Percentiles rank a stretch among this genome's conserved stretches.
These are phyloP conservation scores for Onychomys leucogaster DNA, from an alignment of 2,797 vertebrate genomes.

Conservation along the genomic window DNA sequence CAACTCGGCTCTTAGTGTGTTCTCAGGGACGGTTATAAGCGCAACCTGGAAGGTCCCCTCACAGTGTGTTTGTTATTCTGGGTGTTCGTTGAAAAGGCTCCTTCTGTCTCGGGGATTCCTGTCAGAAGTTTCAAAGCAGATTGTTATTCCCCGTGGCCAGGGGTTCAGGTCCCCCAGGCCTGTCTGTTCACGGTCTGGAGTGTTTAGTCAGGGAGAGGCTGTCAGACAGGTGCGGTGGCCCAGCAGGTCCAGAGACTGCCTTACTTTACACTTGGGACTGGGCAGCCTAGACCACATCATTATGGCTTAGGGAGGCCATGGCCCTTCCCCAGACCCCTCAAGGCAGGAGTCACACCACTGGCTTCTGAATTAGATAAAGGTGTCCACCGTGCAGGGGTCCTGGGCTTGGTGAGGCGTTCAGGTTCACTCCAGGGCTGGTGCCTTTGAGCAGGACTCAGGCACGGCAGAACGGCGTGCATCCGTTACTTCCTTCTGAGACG, in stretches of 20 bases:
- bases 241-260: not conserved
- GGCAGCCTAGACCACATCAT: not conserved
- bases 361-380: not conserved
- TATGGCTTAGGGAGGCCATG: not conserved
- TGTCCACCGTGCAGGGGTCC: not conserved
- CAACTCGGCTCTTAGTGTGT: slow-evolving; percentile 35
- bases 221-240: not conserved
- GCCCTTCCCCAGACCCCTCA: not conserved
- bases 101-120: not conserved
- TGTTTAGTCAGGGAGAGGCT: not conserved
- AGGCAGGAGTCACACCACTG: not conserved
- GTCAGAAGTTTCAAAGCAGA: slow-evolving; percentile 20
- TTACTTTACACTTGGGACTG: not conserved
- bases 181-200: not conserved
- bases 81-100: not conserved
- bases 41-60: slow-evolving; percentile 9
- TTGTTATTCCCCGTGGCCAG: slow-evolving; percentile 19
- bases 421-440: not conserved
- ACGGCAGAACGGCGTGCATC: not conserved
- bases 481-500: not conserved
- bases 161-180: not conserved
- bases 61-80: not conserved
- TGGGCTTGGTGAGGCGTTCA: not conserved
- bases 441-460: not conserved
- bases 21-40: not conserved